Percentiles rank a stretch among this genome's conserved stretches.
Evolutionary conservation across 1,140 invertebrate genomes (phyloP).

Genomic region (Neotoxoptera formosana): DNA sequence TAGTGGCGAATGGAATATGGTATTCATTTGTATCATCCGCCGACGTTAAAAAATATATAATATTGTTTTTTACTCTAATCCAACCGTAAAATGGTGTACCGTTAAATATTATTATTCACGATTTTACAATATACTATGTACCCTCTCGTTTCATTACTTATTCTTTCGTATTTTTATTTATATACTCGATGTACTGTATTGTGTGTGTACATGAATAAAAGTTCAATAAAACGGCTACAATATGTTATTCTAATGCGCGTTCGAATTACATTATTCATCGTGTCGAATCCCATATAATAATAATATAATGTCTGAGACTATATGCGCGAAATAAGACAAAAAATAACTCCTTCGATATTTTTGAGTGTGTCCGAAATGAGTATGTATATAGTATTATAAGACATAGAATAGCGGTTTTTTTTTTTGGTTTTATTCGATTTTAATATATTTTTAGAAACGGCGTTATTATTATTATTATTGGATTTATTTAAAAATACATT

Average conservation of each 20-base stretch:
- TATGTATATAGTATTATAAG: no score
- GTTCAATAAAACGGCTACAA: constrained; percentile 9
- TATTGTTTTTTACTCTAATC: neutral
- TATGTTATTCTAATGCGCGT: neutral
- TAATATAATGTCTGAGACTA: neutral
- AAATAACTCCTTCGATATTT: neutral
- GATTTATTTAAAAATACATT: neutral
- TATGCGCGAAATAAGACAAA: neutral
- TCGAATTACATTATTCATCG: constrained; percentile 18
- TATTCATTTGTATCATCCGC: neutral
- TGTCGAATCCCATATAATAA: neutral
- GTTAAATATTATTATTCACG: constrained; percentile 11
- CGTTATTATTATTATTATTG: neutral
- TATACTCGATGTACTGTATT: constrained; percentile 10
- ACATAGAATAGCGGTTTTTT: neutral
- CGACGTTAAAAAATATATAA: neutral
- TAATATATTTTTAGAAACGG: neutral
- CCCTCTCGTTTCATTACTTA: neutral
- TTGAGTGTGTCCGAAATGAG: neutral
- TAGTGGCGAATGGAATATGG: neutral
- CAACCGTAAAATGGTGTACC: neutral
- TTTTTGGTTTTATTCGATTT: no score
- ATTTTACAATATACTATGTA: constrained; percentile 19
- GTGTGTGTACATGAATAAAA: constrained; percentile 11
- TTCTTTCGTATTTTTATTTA: constrained; percentile 13